Conservation (phyloP, 1,140 invertebrate genomes). For the Pinna nobilis region DNA sequence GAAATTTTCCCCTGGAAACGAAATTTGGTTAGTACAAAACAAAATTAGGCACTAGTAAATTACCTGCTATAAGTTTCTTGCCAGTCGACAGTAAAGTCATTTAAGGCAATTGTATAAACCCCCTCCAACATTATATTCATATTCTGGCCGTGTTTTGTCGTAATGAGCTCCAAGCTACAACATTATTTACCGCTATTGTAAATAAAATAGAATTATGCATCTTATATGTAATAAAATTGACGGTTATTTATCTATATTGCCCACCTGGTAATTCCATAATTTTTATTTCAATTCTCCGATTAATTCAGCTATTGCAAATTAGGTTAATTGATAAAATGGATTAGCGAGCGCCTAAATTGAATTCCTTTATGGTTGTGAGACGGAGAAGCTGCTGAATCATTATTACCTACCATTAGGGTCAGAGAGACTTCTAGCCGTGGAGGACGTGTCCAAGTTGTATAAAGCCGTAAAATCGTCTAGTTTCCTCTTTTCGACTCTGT, state of each 20-base stretch:
- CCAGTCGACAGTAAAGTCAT: conserved; percentile 18
- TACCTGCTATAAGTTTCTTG: conserved; percentile 15
- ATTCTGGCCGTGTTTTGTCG: conserved; percentile 24
- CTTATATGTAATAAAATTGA: conserved; percentile 42
- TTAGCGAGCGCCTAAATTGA: conserved; percentile 40
- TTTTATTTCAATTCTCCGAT: conserved; percentile 46
- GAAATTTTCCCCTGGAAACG: conserved; percentile 26
- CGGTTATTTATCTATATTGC: background rate
- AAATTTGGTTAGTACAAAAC: conserved; percentile 47
- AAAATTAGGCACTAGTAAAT: conserved; percentile 37
- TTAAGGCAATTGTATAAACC: conserved; percentile 31
- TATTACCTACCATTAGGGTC: conserved; percentile 67
- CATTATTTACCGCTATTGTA: conserved; percentile 46
- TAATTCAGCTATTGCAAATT: conserved; percentile 43
- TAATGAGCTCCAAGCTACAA: conserved; percentile 25
- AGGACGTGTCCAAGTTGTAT: conserved; percentile 65
- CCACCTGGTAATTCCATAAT: conserved; percentile 36
- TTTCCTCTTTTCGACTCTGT: conserved; percentile 45
- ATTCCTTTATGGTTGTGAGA: conserved; percentile 33
- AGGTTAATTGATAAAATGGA: conserved; percentile 49
- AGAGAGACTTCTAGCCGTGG: conserved; percentile 54
- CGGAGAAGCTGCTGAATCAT: conserved; percentile 4
- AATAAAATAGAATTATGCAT: conserved; percentile 44
- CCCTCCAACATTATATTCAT: conserved; percentile 33
- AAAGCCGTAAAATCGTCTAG: conserved; percentile 69